Evolutionary conservation across 2,888 invertebrate species (phyloP).

Genomic region (Nowickia ferox): DNA sequence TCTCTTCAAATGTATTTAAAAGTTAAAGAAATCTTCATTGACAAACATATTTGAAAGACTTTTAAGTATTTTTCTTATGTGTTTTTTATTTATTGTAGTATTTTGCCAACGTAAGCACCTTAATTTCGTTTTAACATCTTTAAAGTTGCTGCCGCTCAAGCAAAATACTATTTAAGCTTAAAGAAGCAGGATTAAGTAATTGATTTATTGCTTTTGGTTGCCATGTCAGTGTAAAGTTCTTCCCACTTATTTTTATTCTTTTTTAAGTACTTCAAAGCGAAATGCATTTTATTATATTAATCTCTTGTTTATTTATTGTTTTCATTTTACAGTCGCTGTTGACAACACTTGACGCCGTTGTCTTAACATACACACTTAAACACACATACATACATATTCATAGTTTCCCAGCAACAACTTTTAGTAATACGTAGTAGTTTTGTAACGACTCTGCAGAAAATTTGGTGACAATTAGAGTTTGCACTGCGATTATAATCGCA

Average conservation of each 20-base stretch:
- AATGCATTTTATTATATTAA: slow-evolving; percentile 40
- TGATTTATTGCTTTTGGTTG: slow-evolving; percentile 51
- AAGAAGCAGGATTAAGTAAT: slow-evolving; percentile 39
- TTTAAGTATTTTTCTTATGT: no score
- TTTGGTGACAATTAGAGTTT: no score
- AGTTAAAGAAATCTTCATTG: not conserved
- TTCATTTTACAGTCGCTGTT: slow-evolving; percentile 3
- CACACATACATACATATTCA: not conserved
- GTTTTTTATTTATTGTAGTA: not conserved
- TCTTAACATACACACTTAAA: not conserved
- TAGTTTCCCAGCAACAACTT: no score
- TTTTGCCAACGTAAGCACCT: not conserved
- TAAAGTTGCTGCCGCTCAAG: slow-evolving; percentile 1
- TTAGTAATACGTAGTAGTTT: no score
- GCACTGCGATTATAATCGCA: no score
- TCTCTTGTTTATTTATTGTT: slow-evolving; percentile 48
- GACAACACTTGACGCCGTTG: slow-evolving; percentile 42
- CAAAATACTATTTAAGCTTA: slow-evolving; percentile 37
- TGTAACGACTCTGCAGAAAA: no score
- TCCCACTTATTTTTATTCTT: not conserved
- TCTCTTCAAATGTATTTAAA: not conserved
- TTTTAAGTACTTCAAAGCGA: slow-evolving; percentile 14
- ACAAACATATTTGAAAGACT: not conserved
- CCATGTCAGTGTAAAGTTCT: slow-evolving; percentile 21
- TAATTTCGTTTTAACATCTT: slow-evolving; percentile 6